Evolutionary conservation across 2,888 invertebrate species (phyloP), one percentile per base, ranked within the genome.

Genomic region (Sphaerophoria rueppellii): DNA sequence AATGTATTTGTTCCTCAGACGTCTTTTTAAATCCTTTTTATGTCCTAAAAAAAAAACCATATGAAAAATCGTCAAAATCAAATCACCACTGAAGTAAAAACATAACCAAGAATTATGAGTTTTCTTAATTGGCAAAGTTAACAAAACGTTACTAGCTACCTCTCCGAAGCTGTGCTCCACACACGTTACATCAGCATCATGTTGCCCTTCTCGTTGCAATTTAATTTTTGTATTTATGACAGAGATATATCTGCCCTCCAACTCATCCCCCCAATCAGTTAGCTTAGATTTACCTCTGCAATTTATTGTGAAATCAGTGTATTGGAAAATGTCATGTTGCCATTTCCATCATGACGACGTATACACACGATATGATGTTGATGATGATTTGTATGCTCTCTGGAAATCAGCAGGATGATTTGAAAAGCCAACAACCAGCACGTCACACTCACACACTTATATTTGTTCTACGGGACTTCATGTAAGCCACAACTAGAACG

Each of bases 281-380:
- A n/a, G n/a, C n/a, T n/a, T n/a, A n/a, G n/a, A n/a, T n/a, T n/a
- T n/a, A n/a, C n/a, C n/a, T n/a, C n/a, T n/a, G n/a, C n/a, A n/a
- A 63, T 48, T 63, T 50, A 65, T 74, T 65, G 24, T 57, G 48
- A 74, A 74, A 48, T 46, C 65, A 74, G 12, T 65, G 55, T 55
- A 58, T 57, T 57, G 74, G 43, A 74, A 74, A 74, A 74, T 74
- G 48, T 65, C 55, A 73, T 63, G 63, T 54, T 50, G 16, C 32
- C 37, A 61, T 72, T n/a, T n/a, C n/a, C n/a, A n/a, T n/a, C 48
- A 70, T 57, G 54, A 58, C 16, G 58, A 37, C 40, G 58, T n/a
- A n/a, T n/a, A n/a, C n/a, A n/a, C n/a, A n/a, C n/a, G n/a, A n/a
- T n/a, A 40, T 58, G 37, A 52, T 72, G 58, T 57, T 57, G 54